Evolutionary conservation across 2,113 vertebrate species (phyloP).

Genomic region (Platycercus adscitus): DNA sequence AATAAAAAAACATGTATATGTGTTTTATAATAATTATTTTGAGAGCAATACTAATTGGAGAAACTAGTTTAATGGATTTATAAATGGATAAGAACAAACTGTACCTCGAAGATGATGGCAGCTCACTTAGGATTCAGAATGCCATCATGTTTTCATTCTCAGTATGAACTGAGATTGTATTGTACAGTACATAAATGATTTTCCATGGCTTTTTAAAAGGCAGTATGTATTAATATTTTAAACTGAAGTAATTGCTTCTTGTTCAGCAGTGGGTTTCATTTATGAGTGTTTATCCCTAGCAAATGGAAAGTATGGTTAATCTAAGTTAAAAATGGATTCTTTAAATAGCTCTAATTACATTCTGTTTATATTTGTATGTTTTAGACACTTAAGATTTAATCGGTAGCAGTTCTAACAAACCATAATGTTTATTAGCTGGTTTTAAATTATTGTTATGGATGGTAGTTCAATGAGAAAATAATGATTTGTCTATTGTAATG

Average conservation of each 20-base stretch:
- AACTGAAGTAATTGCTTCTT: constrained; percentile 86
- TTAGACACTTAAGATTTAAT: constrained; percentile 86
- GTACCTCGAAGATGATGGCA: constrained; percentile 49
- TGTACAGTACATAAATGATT: constrained; percentile 78
- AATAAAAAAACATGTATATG: neutral
- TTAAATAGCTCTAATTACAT: constrained; percentile 86
- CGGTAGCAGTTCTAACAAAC: constrained; percentile 80
- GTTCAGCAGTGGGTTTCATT: constrained; percentile 81
- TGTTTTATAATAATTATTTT: constrained; percentile 49
- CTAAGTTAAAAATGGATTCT: constrained; percentile 84
- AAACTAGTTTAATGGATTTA: constrained; percentile 59
- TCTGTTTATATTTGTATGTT: constrained; percentile 83
- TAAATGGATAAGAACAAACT: constrained; percentile 48
- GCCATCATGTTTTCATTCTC: constrained; percentile 63
- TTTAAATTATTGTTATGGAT: constrained; percentile 83
- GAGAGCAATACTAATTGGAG: constrained; percentile 31
- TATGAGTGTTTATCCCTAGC: constrained; percentile 81
- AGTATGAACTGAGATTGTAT: constrained; percentile 64
- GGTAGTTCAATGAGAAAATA: constrained; percentile 74
- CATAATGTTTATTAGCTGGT: constrained; percentile 83
- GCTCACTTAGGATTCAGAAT: constrained; percentile 50
- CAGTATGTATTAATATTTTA: constrained; percentile 84
- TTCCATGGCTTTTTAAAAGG: constrained; percentile 80
- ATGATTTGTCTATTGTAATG: constrained; percentile 64
- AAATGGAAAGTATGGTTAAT: constrained; percentile 86